Evolutionary conservation across 2,113 vertebrate genomes (phyloP), one percentile per base, ranked within the genome.

Genomic region (Thunnus maccoyii): DNA sequence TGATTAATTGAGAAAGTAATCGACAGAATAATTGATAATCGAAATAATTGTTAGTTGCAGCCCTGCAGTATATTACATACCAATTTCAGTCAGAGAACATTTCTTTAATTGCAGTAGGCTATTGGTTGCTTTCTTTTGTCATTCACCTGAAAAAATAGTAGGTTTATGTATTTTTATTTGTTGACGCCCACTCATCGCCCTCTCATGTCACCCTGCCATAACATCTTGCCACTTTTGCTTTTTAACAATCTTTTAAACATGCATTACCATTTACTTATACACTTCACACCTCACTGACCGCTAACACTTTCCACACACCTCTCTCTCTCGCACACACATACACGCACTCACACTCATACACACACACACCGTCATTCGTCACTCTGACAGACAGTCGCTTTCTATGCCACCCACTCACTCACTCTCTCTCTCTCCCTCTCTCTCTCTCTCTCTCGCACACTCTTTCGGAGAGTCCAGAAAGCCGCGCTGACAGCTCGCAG

Each of bases 401-500:
- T 15, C 41, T 25, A 4, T 47, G 11, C n/a, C 62, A 18, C 27
- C n/a, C 64, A 30, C 62, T 56, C 78, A 51, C 65, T 32, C 58
- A 47, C 41, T 61, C 55, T 52, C 51, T 60, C 51, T 22, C 17
- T 55, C 17, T 27, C 17, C n/a, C 17, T 13, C 47, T 20, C 32
- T 11, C 20, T 58, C 48, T 27, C 20, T 71, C 46, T 54, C 66
- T 60, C 48, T 69, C 62, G 22, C 60, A 58, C 78, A 12, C 60
- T 60, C 67, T 71, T 64, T 70, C 72, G 58, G 25, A 72, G n/a
- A 69, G 47, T 50, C 22, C 27, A 16, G 47, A 18, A 5, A 68
- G 27, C 20, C 32, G 41, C 72, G 48, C 54, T 70, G 80, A 80
- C 86, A 82, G 70, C 52, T 76, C 82, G 13, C 86, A 82, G 70